Conservation (phyloP, 1,140 invertebrate species). For the Aporrectodea caliginosa region DNA sequence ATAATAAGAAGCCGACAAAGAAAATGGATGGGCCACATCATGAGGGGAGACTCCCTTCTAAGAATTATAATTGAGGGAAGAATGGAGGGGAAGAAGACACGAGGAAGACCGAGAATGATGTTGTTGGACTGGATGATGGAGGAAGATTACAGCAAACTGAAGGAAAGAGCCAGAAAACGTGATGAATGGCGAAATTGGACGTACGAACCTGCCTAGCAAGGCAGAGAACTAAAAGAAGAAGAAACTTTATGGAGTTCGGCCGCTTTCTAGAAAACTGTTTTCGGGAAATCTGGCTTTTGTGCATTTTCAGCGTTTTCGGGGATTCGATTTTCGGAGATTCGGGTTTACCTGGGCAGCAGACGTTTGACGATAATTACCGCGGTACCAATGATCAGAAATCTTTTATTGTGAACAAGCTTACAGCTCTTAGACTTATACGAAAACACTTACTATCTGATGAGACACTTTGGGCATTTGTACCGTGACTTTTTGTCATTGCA, state of each 20-base stretch:
- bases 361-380: neutral
- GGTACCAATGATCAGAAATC: neutral
- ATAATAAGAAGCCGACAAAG: too few species aligned
- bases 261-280: neutral
- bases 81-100: too few species aligned
- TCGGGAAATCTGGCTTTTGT: neutral
- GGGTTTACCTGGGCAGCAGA: neutral
- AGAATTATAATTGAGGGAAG: too few species aligned
- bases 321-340: neutral
- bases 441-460: neutral
- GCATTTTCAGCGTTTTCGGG: neutral
- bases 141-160: too few species aligned
- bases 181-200: too few species aligned
- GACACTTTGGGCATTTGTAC: neutral
- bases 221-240: too few species aligned
- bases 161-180: too few species aligned
- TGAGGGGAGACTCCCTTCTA: too few species aligned
- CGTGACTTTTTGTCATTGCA: neutral
- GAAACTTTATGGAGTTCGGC: neutral
- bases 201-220: too few species aligned
- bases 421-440: neutral
- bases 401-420: neutral
- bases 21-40: too few species aligned
- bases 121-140: too few species aligned
- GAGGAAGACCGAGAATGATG: too few species aligned